Conservation (phyloP, 2,113 vertebrate species). For the Phodopus roborovskii region DNA sequence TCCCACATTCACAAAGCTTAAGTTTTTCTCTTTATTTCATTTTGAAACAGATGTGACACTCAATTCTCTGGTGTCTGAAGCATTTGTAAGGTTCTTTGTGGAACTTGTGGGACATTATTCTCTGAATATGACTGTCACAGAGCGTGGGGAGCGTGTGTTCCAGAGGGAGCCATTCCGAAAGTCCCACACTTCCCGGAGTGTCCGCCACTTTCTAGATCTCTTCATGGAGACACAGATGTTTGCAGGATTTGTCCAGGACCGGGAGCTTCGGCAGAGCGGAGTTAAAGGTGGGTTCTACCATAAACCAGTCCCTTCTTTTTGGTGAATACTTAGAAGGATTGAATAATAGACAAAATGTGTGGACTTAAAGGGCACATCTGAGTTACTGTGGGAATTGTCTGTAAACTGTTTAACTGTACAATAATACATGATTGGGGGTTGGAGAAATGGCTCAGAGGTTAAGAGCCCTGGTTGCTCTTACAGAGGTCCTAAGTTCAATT, state of each 20-base stretch:
- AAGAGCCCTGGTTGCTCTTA: too few relatives aligned
- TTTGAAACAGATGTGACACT: conserved; percentile 81
- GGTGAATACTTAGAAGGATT: not conserved
- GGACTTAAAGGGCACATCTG: not conserved
- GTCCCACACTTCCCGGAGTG: conserved; percentile 92
- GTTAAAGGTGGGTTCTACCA: conserved; percentile 89
- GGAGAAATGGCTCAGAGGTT: not conserved
- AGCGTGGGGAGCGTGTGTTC: conserved; percentile 89
- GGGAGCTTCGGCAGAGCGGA: conserved; percentile 93
- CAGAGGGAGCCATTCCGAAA: conserved; percentile 95
- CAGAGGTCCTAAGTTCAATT: too few relatives aligned
- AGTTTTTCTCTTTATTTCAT: not conserved
- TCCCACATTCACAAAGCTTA: not conserved
- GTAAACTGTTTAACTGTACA: not conserved
- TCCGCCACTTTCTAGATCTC: conserved; percentile 94
- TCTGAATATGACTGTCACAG: conserved; percentile 91
- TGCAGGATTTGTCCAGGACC: conserved; percentile 97
- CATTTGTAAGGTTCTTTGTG: conserved; percentile 96
- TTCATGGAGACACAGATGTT: conserved; percentile 99
- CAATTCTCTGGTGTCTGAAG: conserved; percentile 93
- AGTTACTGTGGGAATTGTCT: conserved; percentile 44
- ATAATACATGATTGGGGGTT: not conserved
- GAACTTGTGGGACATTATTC: conserved; percentile 97
- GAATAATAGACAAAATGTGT: not conserved
- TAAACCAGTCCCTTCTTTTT: not conserved